Percentiles rank a stretch among this genome's conserved stretches.
Conservation (phyloP, 2,113 vertebrate species). For the Cephalopholis sonnerati region DNA sequence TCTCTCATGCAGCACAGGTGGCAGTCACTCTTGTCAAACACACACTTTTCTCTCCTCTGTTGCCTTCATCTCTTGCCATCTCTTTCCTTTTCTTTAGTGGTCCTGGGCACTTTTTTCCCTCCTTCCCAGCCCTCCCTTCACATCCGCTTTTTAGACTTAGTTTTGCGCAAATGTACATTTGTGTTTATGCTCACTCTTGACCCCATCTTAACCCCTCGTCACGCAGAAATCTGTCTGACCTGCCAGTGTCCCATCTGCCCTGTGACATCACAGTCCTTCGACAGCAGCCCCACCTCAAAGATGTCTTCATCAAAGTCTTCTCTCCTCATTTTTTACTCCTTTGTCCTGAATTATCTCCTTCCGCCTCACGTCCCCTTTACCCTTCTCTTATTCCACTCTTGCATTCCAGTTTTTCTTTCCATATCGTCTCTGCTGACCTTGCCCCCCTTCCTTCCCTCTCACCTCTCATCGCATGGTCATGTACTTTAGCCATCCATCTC, state of each 20-base stretch:
- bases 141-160: slow-evolving; percentile 4
- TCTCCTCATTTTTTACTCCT: slow-evolving; percentile 45
- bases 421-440: slow-evolving; percentile 30
- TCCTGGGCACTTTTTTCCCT: not conserved
- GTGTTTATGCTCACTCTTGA: slow-evolving; percentile 54
- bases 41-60: slow-evolving; percentile 12
- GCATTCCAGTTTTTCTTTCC: slow-evolving; percentile 39
- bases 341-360: slow-evolving; percentile 37
- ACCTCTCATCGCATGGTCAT: slow-evolving; percentile 74
- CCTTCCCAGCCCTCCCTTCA: not conserved
- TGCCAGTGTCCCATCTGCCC: slow-evolving; percentile 40
- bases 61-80: slow-evolving; percentile 39
- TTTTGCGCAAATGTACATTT: not conserved
- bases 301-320: slow-evolving; percentile 53
- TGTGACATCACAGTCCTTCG: slow-evolving; percentile 39
- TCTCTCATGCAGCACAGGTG: slow-evolving; percentile 63
- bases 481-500: slow-evolving; percentile 83
- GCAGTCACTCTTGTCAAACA: slow-evolving; percentile 63
- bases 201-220: slow-evolving; percentile 67
- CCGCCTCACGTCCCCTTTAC: not conserved
- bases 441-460: slow-evolving; percentile 35
- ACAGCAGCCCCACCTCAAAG: slow-evolving; percentile 65
- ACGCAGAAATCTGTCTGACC: slow-evolving; percentile 60
- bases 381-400: slow-evolving; percentile 41
- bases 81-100: not conserved